Percentiles rank a stretch among this genome's conserved stretches.
Evolutionary conservation across 2,113 vertebrate genomes (phyloP).

Genomic region (Urocitellus parryii): DNA sequence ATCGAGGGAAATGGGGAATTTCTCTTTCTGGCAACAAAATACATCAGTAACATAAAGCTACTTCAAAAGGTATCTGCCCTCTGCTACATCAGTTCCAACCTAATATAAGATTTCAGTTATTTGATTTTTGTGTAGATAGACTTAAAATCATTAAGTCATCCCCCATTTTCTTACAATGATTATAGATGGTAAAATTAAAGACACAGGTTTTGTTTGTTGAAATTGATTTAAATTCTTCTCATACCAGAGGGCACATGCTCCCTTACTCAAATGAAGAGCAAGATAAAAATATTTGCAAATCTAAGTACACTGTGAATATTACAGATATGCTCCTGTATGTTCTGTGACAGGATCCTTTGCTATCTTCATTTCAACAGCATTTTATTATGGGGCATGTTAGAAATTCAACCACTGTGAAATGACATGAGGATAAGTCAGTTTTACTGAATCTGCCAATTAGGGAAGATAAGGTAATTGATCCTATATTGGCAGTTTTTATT

Average conservation of each 20-base stretch:
- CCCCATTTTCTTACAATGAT: neutral
- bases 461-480: slow-evolving; percentile 10
- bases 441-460: slow-evolving; percentile 59
- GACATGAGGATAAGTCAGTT: slow-evolving; percentile 44
- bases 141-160: neutral
- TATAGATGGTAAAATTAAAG: neutral
- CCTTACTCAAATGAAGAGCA: neutral
- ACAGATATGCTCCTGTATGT: neutral
- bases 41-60: neutral
- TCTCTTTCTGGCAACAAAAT: slow-evolving; percentile 25
- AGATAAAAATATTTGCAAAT: slow-evolving; percentile 56
- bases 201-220: neutral
- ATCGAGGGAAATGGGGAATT: neutral
- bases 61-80: neutral
- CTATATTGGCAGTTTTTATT: slow-evolving; percentile 33
- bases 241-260: neutral
- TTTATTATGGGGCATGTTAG: neutral
- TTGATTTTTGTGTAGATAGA: neutral
- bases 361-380: slow-evolving; percentile 46
- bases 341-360: neutral
- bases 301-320: neutral
- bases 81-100: neutral
- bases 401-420: slow-evolving; percentile 56
- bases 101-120: neutral
- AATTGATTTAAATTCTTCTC: slow-evolving; percentile 56